Evolutionary conservation across 2,888 invertebrate species (phyloP).

Genomic region (Aphidius colemani): DNA sequence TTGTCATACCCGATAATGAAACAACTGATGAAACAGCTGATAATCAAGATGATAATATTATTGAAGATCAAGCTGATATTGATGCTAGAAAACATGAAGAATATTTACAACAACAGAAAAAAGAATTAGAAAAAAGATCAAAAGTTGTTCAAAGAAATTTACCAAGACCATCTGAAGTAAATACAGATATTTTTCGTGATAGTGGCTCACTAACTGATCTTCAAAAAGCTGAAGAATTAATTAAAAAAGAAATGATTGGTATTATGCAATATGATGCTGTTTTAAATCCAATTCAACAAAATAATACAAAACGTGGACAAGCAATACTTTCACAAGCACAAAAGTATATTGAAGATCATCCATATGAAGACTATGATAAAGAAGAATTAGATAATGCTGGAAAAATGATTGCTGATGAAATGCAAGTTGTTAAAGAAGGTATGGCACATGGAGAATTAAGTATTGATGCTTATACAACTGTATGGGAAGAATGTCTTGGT

Average conservation of each 20-base stretch:
- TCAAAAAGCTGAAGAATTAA: constrained; percentile 92
- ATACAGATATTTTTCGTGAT: constrained; percentile 78
- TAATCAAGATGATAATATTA: constrained; percentile 43
- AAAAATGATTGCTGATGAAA: constrained; percentile 75
- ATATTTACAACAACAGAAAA: constrained; percentile 69
- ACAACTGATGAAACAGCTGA: constrained; percentile 62
- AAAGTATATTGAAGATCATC: constrained; percentile 83
- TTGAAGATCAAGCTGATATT: constrained; percentile 87
- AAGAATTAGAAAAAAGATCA: constrained; percentile 77
- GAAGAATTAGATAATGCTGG: constrained; percentile 74
- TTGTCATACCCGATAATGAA: constrained; percentile 90
- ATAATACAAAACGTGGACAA: constrained; percentile 64
- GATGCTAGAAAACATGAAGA: constrained; percentile 75
- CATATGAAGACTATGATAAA: constrained; percentile 74
- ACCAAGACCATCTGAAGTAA: constrained; percentile 79
- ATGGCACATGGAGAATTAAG: constrained; percentile 96
- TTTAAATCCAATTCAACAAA: constrained; percentile 70
- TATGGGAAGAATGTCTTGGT: constrained; percentile 95
- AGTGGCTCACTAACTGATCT: constrained; percentile 77
- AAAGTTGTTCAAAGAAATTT: constrained; percentile 83
- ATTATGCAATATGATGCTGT: constrained; percentile 92
- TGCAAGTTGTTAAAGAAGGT: constrained; percentile 86
- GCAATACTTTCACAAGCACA: constrained; percentile 68
- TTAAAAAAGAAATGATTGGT: constrained; percentile 94
- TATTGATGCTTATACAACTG: constrained; percentile 88